Base-by-base conservation (phyloP, 2,113 vertebrate genomes). In the Calyptommatus sinebrachiatus region DNA sequence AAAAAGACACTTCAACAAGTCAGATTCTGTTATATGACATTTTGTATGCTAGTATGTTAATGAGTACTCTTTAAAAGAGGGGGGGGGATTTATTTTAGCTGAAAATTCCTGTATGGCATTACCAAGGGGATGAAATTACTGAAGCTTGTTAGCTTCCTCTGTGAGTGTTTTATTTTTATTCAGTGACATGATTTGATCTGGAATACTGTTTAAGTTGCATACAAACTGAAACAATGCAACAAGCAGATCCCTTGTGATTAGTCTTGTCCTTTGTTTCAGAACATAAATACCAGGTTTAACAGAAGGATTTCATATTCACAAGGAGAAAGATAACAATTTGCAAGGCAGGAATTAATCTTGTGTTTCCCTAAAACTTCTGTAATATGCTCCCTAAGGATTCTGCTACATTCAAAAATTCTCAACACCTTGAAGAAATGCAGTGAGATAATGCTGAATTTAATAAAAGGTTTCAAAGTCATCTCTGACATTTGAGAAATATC, bases 201-300 rank as follows among this genome's bases (percentile, higher is more conserved):
- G 16, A 78, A 79, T 9, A 28, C 35, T 31, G 45, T 86, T 46
- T 62, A 73, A 63, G 46, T 5, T 71, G 14, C 8, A 1, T 29
- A 74, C 62, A 70, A 88, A 68, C 66, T 66, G 14, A 24, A 81
- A 14, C 24, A 72, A 11, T 85, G 76, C 50, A 84, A 26, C 0
- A 84, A 48, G 2, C 7, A 29, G 26, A 88, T 20, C 7, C 2
- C 9, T 73, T 74, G 9, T 1, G n/a, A 71, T n/a, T 10, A 80
- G 11, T 20, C 4, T 62, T 74, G 60, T 29, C 28, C 8, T 81
- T 84, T 71, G 20, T 31, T 82, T 80, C 45, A 62, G 66, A 70
- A 86, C 82, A 85, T 11, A 71, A 14, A 73, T 65, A 66, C 29
- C 26, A 68, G 41, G 2, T 77, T 73, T 72, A 85, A n/a, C 4